Percentiles rank a stretch among this genome's conserved stretches.
Conservation (phyloP, 2,888 invertebrate genomes). For the Nasonia oneida region DNA sequence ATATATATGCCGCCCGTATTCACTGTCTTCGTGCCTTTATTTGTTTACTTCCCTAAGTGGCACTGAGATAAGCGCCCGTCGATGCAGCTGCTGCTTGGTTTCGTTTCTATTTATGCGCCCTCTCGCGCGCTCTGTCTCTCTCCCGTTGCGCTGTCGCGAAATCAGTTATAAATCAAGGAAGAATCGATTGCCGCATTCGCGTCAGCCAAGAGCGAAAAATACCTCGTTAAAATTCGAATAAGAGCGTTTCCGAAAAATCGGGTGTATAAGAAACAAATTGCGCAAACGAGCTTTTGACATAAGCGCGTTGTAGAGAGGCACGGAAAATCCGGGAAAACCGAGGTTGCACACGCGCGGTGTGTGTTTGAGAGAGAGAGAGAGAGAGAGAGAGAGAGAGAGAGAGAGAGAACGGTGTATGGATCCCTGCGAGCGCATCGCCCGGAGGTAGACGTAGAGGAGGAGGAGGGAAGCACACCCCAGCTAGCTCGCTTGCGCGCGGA, state of each 20-base stretch:
- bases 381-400: no score
- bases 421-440: constrained; percentile 18
- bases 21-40: constrained; percentile 42
- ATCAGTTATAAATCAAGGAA: background rate
- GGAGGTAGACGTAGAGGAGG: background rate
- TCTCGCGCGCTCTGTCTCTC: background rate
- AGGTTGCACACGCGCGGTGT: background rate
- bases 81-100: constrained; percentile 17
- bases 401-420: background rate
- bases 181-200: background rate
- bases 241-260: background rate
- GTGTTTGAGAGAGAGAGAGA: background rate
- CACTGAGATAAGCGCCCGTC: constrained; percentile 17
- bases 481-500: background rate
- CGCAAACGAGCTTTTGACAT: constrained; percentile 5
- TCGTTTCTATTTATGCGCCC: background rate
- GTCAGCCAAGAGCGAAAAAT: background rate
- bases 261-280: background rate
- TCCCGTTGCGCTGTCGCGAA: background rate
- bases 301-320: background rate
- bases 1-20: constrained; percentile 9
- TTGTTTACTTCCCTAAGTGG: constrained; percentile 44
- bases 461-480: constrained; percentile 7
- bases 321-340: background rate
- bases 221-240: background rate